phyloP scores from a whole-genome alignment of 2,797 vertebrate genomes.

The Eulemur rubriventer region DNA sequence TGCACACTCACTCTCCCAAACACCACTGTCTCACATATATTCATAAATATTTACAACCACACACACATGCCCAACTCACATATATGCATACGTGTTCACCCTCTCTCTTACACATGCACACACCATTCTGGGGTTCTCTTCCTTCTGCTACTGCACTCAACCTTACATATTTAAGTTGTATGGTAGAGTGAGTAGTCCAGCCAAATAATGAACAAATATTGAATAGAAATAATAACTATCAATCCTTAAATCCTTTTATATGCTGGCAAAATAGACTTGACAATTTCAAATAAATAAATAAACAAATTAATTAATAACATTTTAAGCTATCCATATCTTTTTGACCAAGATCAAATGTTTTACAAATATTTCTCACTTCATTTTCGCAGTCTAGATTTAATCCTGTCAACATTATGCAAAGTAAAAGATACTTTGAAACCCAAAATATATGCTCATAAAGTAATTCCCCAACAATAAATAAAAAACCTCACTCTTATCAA shows the following conservation, averaged over 20 bases:
- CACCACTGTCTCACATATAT: background rate
- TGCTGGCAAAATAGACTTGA: background rate
- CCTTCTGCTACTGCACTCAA: background rate
- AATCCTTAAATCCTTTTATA: background rate
- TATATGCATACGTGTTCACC: background rate
- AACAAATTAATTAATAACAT: background rate
- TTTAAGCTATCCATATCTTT: background rate
- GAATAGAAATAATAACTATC: background rate
- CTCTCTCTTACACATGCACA: background rate
- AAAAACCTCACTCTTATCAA: background rate
- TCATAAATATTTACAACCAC: background rate
- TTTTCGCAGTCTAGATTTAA: background rate
- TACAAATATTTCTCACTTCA: background rate
- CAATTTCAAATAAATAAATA: background rate
- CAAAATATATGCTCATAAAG: background rate
- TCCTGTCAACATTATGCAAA: background rate
- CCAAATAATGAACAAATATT: background rate
- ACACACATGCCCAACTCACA: background rate
- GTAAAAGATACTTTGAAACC: background rate
- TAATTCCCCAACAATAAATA: background rate
- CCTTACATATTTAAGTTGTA: background rate
- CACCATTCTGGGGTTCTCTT: background rate
- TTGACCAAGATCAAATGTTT: background rate
- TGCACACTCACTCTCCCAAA: background rate
- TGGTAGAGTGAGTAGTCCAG: background rate